Percentiles rank a stretch among this genome's conserved stretches.
phyloP scores from a whole-genome alignment of 2,888 invertebrate genomes.

The Lepidochitona cinerea region DNA sequence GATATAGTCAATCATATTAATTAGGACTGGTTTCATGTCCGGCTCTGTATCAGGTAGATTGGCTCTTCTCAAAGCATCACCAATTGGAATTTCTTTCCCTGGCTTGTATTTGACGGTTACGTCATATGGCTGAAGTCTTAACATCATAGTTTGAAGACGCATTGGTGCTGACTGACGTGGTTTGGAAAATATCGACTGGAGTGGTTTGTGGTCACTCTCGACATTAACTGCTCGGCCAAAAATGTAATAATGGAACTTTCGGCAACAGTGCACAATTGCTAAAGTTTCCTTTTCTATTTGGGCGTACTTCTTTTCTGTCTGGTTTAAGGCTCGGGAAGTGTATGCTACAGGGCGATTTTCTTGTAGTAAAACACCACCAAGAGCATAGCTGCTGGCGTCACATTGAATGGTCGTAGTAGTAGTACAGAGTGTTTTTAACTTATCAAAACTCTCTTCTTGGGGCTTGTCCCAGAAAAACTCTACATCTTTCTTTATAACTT shows the following conservation, averaged over 20 bases:
- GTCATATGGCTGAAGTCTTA: conserved; percentile 26
- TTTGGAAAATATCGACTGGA: too few species aligned
- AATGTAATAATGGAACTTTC: too few species aligned
- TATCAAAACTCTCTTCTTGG: conserved; percentile 30
- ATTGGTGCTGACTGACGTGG: conserved; percentile 14
- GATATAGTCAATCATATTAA: conserved; percentile 18
- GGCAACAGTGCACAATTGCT: too few species aligned
- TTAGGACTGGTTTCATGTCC: conserved; percentile 9
- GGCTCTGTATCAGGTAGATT: conserved; percentile 10
- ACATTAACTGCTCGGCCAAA: too few species aligned
- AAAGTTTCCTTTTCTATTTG: too few species aligned
- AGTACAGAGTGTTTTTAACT: conserved; percentile 19
- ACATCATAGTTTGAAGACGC: conserved; percentile 22
- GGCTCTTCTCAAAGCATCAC: conserved; percentile 16
- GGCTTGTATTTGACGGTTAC: conserved; percentile 21
- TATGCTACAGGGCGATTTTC: too few species aligned
- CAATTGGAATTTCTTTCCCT: conserved; percentile 20
- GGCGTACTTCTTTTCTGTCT: too few species aligned
- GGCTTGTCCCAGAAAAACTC: conserved; percentile 26
- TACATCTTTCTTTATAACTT: conserved; percentile 27
- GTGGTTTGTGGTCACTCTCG: too few species aligned
- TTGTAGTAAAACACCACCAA: conserved; percentile 34
- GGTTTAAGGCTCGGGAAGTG: too few species aligned
- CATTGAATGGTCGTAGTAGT: conserved; percentile 31
- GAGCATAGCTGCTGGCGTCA: conserved; percentile 34